Conservation (phyloP, 1,140 invertebrate species). For the Trissolcus basalis region DNA sequence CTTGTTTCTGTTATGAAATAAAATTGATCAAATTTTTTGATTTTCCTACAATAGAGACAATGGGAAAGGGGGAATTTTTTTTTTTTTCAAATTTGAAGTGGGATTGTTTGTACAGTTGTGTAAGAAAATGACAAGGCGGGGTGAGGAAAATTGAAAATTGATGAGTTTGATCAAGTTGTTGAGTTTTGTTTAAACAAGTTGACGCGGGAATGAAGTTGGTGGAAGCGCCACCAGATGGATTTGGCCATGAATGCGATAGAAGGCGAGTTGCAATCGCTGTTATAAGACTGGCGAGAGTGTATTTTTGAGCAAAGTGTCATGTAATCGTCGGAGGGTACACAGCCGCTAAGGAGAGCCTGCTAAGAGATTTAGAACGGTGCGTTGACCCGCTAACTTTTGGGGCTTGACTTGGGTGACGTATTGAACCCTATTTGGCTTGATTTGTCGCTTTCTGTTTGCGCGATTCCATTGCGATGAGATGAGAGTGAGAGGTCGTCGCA, state of each 20-base stretch:
- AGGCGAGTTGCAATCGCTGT: background rate
- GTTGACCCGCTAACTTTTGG: conserved; percentile 33
- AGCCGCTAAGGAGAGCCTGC: background rate
- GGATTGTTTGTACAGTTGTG: too few species aligned
- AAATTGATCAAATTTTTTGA: too few species aligned
- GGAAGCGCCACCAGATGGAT: conserved; percentile 28
- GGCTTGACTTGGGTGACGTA: conserved; percentile 30
- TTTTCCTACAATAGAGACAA: too few species aligned
- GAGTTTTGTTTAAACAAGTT: too few species aligned
- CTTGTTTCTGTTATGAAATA: too few species aligned
- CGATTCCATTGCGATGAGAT: conserved; percentile 1
- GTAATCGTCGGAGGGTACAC: conserved; percentile 20
- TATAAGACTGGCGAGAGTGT: conserved; percentile 15
- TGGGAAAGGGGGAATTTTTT: too few species aligned
- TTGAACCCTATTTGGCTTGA: conserved; percentile 2
- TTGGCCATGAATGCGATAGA: conserved; percentile 24
- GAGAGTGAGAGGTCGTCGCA: conserved; percentile 11
- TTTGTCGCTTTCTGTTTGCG: conserved; percentile 2
- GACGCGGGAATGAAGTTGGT: background rate
- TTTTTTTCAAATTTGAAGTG: too few species aligned
- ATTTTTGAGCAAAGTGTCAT: conserved; percentile 45
- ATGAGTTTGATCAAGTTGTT: too few species aligned
- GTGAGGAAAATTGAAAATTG: too few species aligned
- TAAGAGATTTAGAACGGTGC: conserved; percentile 17
- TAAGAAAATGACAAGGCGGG: too few species aligned